Percentiles rank a stretch among this genome's conserved stretches.
These are phyloP conservation scores for Etia nguti DNA, from an alignment of 2,113 vertebrate genomes.

Conservation along the genomic window DNA sequence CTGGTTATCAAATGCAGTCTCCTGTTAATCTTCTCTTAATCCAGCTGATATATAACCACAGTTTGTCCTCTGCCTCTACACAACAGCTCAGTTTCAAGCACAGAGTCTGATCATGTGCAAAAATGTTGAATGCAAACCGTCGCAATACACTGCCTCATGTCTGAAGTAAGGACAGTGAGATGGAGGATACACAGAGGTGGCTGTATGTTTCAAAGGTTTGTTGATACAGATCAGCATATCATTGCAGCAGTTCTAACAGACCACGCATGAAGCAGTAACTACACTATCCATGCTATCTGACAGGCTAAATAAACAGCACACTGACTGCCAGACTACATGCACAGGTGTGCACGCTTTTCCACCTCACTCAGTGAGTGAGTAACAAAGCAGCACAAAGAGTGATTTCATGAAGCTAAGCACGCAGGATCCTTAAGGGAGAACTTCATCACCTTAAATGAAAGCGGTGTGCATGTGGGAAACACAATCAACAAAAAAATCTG, in stretches of 20 bases:
- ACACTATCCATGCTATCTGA: not conserved
- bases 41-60: not conserved
- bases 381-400: not conserved
- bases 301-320: not conserved
- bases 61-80: not conserved
- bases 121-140: not conserved
- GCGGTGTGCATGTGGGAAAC: not conserved
- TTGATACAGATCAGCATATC: not conserved
- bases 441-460: not conserved
- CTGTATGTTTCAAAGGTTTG: not conserved
- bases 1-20: not conserved
- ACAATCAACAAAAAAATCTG: not conserved
- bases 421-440: not conserved
- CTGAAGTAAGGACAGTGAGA: not conserved
- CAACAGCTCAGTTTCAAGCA: not conserved
- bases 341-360: not conserved
- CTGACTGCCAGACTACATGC: not conserved
- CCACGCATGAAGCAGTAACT: not conserved
- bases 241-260: not conserved
- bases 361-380: not conserved
- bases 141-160: not conserved
- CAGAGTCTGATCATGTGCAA: not conserved
- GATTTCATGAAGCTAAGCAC: not conserved
- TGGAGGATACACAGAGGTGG: not conserved
- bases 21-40: slow-evolving; percentile 15